phyloP scores from a whole-genome alignment of 1,140 invertebrate species.

The Manduca sexta region DNA sequence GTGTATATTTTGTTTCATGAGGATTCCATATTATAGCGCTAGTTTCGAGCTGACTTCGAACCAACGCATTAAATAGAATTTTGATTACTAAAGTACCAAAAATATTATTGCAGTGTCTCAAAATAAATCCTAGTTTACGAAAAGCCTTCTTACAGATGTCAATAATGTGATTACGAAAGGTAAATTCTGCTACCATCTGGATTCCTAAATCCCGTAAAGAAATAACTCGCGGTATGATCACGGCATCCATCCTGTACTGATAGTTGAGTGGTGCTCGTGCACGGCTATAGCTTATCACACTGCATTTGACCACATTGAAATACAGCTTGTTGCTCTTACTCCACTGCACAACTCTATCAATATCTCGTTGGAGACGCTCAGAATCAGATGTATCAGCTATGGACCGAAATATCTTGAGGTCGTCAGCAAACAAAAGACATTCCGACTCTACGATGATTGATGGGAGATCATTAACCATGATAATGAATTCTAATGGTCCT shows the following conservation, averaged over 20 bases:
- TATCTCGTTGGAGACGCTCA: slow-evolving; percentile 12
- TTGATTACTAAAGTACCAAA: too few species aligned
- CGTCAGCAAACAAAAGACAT: slow-evolving; percentile 25
- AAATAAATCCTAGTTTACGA: slow-evolving; percentile 15
- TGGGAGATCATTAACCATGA: slow-evolving; percentile 27
- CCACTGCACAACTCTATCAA: slow-evolving; percentile 22
- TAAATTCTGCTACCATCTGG: background rate
- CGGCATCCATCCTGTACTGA: background rate
- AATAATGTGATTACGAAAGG: slow-evolving; percentile 13
- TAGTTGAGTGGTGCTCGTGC: slow-evolving; percentile 8
- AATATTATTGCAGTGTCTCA: background rate
- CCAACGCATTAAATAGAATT: too few species aligned
- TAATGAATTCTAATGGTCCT: slow-evolving; percentile 17
- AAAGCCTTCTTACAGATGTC: slow-evolving; percentile 16
- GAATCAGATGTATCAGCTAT: slow-evolving; percentile 10
- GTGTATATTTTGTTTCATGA: too few species aligned
- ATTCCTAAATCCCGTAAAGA: slow-evolving; percentile 18
- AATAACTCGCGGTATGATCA: background rate
- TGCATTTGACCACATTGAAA: slow-evolving; percentile 24
- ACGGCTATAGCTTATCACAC: slow-evolving; percentile 12
- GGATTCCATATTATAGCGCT: too few species aligned
- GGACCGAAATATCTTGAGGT: slow-evolving; percentile 17
- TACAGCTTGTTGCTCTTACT: slow-evolving; percentile 18
- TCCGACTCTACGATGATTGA: background rate
- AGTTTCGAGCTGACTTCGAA: too few species aligned